These are phyloP conservation scores for Thymelicus acteon DNA, from an alignment of 2,888 invertebrate genomes.

Conservation along the genomic window DNA sequence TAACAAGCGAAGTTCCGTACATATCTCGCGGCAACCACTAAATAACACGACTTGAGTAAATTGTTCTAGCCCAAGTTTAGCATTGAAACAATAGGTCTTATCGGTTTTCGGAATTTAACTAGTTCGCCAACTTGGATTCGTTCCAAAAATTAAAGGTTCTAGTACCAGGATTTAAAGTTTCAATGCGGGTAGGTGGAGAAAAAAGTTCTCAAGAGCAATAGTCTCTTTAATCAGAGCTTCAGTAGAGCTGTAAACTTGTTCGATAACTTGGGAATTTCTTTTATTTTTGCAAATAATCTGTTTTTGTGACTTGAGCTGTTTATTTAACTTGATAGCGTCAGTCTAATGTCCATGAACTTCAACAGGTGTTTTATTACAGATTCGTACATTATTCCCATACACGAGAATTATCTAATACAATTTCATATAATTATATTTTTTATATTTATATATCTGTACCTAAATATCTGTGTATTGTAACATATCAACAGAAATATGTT, in stretches of 20 bases:
- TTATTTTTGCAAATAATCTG: slow-evolving; percentile 18
- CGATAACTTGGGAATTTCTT: slow-evolving; percentile 7
- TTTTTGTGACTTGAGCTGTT: background rate
- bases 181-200: slow-evolving; percentile 35
- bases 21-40: slow-evolving; percentile 32
- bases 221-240: slow-evolving; percentile 28
- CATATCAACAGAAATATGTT: too few relatives aligned
- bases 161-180: slow-evolving; percentile 35
- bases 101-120: slow-evolving; percentile 59
- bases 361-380: too few relatives aligned
- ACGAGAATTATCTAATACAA: too few relatives aligned
- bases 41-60: slow-evolving; percentile 33
- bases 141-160: slow-evolving; percentile 57
- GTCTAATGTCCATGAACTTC: too few relatives aligned
- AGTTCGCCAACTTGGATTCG: slow-evolving; percentile 59
- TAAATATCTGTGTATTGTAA: too few relatives aligned
- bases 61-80: slow-evolving; percentile 46
- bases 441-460: too few relatives aligned
- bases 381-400: too few relatives aligned
- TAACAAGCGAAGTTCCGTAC: slow-evolving; percentile 28
- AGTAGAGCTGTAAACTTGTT: slow-evolving; percentile 26
- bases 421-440: too few relatives aligned
- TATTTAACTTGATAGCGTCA: too few relatives aligned
- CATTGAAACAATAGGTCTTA: slow-evolving; percentile 50
- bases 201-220: slow-evolving; percentile 34